A percentile compares a stretch with the other conserved stretches of the same genome.
phyloP scores from a whole-genome alignment of 2,888 invertebrate genomes.

The Agonopterix heracliana region DNA sequence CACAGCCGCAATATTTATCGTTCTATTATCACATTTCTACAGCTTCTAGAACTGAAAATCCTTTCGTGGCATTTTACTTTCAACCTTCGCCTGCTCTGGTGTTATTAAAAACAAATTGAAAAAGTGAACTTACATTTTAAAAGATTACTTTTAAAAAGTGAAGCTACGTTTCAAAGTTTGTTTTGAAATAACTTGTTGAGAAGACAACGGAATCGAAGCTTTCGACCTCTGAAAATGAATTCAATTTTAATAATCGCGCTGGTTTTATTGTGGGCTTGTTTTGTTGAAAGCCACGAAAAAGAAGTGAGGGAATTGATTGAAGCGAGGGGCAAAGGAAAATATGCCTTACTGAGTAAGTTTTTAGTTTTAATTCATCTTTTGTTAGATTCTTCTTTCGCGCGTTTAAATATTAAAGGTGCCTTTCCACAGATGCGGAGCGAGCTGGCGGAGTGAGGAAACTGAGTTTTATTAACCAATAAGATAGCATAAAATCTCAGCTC shows the following conservation, averaged over 20 bases:
- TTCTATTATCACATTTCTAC: constrained; percentile 25
- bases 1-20: constrained; percentile 22
- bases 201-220: not conserved
- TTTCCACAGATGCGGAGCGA: too few relatives aligned
- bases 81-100: constrained; percentile 12
- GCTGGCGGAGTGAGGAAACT: too few relatives aligned
- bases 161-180: not conserved
- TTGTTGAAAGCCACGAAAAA: constrained; percentile 20
- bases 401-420: too few relatives aligned
- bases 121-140: not conserved
- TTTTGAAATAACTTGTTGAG: not conserved
- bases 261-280: constrained; percentile 10
- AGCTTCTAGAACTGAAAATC: constrained; percentile 6
- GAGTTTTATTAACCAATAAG: too few relatives aligned
- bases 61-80: constrained; percentile 12
- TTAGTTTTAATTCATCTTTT: not conserved
- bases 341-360: constrained; percentile 58
- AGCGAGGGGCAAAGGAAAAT: constrained; percentile 56
- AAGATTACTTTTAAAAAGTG: not conserved
- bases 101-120: constrained; percentile 3
- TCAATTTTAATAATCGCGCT: constrained; percentile 4
- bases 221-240: constrained; percentile 10
- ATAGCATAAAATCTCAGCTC: too few relatives aligned
- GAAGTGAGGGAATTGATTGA: constrained; percentile 29
- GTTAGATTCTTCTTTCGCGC: not conserved